Conservation (phyloP, 2,888 invertebrate genomes). For the Ichneumoninae sp. region DNA sequence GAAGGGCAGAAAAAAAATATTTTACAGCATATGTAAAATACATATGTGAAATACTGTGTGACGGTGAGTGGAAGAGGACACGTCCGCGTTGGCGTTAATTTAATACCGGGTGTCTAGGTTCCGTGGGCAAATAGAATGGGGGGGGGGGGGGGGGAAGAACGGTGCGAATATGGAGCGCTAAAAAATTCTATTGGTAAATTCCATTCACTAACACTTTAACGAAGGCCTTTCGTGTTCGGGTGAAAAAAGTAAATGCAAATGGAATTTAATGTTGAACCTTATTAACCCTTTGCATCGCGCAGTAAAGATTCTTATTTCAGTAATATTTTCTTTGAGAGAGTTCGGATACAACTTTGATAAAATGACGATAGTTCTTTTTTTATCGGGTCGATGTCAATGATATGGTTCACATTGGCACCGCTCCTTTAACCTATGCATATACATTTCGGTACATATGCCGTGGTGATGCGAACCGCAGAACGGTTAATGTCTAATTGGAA, state of each 20-base stretch:
- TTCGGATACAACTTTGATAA: background rate
- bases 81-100: constrained; percentile 11
- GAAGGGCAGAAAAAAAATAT: background rate
- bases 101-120: constrained; percentile 11
- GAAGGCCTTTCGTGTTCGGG: background rate
- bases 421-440: background rate
- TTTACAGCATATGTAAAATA: background rate
- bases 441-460: background rate
- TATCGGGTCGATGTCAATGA: background rate
- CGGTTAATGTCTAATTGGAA: constrained; percentile 77
- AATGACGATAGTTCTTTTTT: background rate
- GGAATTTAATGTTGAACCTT: background rate
- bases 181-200: background rate
- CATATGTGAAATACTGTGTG: background rate
- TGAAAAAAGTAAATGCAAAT: background rate
- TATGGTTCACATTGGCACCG: background rate
- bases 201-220: background rate
- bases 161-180: background rate
- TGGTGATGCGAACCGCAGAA: constrained; percentile 68
- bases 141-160: background rate
- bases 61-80: background rate
- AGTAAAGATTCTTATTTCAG: background rate
- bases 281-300: background rate
- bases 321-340: background rate
- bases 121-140: background rate